These are phyloP conservation scores for Scartelaos histophorus DNA, from an alignment of 2,113 vertebrate genomes.

Conservation along the genomic window DNA sequence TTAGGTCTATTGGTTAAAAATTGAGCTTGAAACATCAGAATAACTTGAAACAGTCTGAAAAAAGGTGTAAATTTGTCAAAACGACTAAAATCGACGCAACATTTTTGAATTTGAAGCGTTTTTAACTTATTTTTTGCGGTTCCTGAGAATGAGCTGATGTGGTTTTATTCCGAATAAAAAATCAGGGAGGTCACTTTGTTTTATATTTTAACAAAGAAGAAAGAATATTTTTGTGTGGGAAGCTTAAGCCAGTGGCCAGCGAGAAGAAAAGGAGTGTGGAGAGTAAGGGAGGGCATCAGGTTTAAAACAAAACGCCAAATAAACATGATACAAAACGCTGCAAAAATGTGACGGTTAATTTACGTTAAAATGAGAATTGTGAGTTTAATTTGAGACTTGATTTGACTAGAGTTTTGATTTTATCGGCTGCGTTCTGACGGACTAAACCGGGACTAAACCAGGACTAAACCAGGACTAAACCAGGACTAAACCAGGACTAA, in stretches of 20 bases:
- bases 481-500: background rate
- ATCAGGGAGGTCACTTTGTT: background rate
- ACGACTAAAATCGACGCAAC: background rate
- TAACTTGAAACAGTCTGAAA: background rate
- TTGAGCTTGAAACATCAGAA: background rate
- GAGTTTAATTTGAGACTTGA: background rate
- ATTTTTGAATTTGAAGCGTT: background rate
- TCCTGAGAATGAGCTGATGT: background rate
- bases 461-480: background rate
- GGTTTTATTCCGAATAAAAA: background rate
- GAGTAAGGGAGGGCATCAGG: background rate
- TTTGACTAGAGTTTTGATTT: background rate
- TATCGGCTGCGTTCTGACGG: background rate
- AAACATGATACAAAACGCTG: background rate
- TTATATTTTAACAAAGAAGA: background rate
- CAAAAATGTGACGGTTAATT: background rate
- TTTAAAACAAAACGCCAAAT: background rate
- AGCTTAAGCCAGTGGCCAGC: background rate
- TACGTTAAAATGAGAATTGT: background rate
- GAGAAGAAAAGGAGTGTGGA: background rate
- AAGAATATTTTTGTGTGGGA: background rate
- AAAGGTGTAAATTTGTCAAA: background rate
- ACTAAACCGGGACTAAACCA: no score
- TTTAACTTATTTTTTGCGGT: background rate
- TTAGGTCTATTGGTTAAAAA: no score